A percentile compares a stretch with the other conserved stretches of the same genome.
Evolutionary conservation across 1,140 invertebrate genomes (phyloP).

Genomic region (Drosophila pallidifrons): DNA sequence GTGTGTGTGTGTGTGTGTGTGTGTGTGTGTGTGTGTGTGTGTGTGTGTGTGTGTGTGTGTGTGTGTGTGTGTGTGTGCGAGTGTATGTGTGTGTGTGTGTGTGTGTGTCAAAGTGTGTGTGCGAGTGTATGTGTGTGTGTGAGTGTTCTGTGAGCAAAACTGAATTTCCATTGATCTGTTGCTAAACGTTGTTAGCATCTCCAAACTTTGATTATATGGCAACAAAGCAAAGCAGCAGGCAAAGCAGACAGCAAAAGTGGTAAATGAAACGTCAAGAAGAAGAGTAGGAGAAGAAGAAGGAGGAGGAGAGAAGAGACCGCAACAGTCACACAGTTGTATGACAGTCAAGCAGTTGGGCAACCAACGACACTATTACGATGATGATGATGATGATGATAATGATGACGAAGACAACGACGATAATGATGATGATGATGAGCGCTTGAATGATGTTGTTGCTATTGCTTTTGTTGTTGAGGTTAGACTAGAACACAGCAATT

Average conservation of each 20-base stretch:
- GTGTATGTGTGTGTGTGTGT: neutral
- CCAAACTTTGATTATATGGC: conserved; percentile 34
- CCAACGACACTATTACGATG: conserved; percentile 11
- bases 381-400: neutral
- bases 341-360: conserved; percentile 33
- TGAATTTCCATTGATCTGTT: conserved; percentile 25
- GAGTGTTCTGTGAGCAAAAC: neutral
- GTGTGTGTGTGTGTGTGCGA: neutral
- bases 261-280: neutral
- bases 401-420: neutral
- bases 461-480: conserved; percentile 12
- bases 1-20: neutral
- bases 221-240: conserved; percentile 13
- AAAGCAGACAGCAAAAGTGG: neutral
- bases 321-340: conserved; percentile 30
- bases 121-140: neutral
- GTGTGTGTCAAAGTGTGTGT: neutral
- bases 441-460: conserved; percentile 7
- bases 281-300: neutral
- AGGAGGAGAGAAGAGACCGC: neutral
- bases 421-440: neutral
- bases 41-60: neutral
- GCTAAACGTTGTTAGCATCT: conserved; percentile 20
- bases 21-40: neutral
- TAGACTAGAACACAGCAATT: neutral